Evolutionary conservation across 2,113 vertebrate genomes (phyloP), one percentile per base, ranked within the genome.

Genomic region (Delphinapterus leucas): DNA sequence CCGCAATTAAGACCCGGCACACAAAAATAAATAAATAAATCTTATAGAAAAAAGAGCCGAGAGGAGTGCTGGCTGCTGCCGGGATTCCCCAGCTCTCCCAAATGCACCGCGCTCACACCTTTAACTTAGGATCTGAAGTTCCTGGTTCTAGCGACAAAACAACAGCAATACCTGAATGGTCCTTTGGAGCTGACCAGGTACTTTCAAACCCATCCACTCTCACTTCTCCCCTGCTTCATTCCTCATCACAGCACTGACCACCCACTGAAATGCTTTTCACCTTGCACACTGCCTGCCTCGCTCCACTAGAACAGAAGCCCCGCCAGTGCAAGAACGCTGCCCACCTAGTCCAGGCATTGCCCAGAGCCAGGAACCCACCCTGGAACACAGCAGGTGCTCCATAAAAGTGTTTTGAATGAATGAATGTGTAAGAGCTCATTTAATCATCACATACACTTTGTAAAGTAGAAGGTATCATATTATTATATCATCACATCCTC

Each of bases 31-130:
- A 26, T 1, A 26, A 61, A 28, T 28, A 38, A 58, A 58, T 58
- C 55, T 20, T 58, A 21, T 2, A 58, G 18, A 58, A 58, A 28
- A 36, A 65, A 14, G 17, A 65, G 79, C 31, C 17, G 8, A 28
- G 38, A 28, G 20, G 38, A 47, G 20, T 36, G 49, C 49, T 17
- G 26, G 65, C 55, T 12, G 41, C 58, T 14, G 0, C 14, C 0
- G 0, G 73, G 55, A 1, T 14, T 23, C 41, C 10, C 8, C 1
- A 0, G 31, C 11, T 11, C 44, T 10, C 63, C 84, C 61, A 41
- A 20, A 33, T 1, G 33, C 21, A 41, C 28, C 0, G 0, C 6
- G 1, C 21, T 21, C 26, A n/a, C 67, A 4, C 5, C 71, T 47
- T 14, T 25, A 36, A 74, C 33, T 9, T 23, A 33, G 61, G 25